Evolutionary conservation across 2,888 invertebrate species (phyloP).

Genomic region (Hirudinaria manillensis): DNA sequence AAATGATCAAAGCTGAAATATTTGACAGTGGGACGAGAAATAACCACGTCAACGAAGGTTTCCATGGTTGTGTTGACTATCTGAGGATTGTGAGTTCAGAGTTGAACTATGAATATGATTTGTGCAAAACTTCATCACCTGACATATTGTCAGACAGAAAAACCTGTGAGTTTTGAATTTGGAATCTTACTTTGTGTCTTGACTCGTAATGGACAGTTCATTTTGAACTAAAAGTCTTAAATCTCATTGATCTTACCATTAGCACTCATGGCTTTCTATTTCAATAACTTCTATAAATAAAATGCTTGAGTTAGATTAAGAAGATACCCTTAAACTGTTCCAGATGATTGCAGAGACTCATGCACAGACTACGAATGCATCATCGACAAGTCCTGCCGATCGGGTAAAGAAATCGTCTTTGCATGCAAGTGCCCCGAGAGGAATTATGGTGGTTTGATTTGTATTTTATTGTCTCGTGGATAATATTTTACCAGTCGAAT

Average conservation of each 20-base stretch:
- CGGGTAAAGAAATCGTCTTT: not conserved
- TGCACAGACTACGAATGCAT: conserved; percentile 10
- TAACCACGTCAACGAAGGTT: conserved; percentile 19
- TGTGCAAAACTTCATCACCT: conserved; percentile 22
- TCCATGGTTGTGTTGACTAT: conserved; percentile 70
- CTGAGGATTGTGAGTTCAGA: conserved; percentile 69
- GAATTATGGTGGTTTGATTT: conserved; percentile 6
- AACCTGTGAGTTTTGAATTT: conserved; percentile 22
- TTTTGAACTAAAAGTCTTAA: too few relatives aligned
- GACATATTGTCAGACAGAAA: conserved; percentile 24
- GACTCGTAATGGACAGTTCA: not conserved
- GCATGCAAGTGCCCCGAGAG: conserved; percentile 13
- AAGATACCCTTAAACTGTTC: not conserved
- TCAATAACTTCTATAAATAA: too few relatives aligned
- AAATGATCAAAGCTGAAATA: conserved; percentile 3
- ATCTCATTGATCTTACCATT: too few relatives aligned
- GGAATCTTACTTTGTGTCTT: not conserved
- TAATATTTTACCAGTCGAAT: too few relatives aligned
- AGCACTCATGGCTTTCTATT: too few relatives aligned
- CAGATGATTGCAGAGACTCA: conserved; percentile 18
- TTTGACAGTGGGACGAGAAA: not conserved
- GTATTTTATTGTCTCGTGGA: too few relatives aligned
- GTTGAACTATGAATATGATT: conserved; percentile 35
- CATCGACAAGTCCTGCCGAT: not conserved
- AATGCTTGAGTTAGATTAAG: not conserved